These are phyloP conservation scores for Gambelia wislizenii DNA, from an alignment of 2,797 vertebrate species.

Conservation along the genomic window DNA sequence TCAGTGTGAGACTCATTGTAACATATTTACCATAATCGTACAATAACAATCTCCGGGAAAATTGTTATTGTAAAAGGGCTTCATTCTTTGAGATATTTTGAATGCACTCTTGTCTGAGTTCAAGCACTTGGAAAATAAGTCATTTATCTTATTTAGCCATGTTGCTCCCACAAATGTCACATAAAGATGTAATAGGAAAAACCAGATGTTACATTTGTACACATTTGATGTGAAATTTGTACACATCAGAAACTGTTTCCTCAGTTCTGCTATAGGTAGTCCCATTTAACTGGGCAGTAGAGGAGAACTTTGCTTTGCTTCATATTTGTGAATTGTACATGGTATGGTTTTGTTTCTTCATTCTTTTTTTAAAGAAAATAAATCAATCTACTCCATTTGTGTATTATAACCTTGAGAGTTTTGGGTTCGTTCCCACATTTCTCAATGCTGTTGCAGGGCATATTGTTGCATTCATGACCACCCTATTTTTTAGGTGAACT, in stretches of 20 bases:
- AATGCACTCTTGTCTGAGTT: conserved; percentile 60
- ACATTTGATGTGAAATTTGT: conserved; percentile 43
- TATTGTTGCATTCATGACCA: background rate
- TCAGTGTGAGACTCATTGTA: conserved; percentile 8
- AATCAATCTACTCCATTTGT: background rate
- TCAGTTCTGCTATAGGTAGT: background rate
- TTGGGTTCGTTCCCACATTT: background rate
- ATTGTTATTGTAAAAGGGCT: too few species aligned
- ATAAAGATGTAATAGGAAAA: conserved; percentile 27
- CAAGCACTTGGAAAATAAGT: conserved; percentile 53
- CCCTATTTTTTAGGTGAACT: background rate
- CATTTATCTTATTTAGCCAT: conserved; percentile 58
- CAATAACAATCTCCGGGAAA: conserved; percentile 46
- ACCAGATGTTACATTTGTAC: conserved; percentile 39
- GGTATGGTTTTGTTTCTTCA: too few species aligned
- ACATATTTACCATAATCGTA: conserved; percentile 51
- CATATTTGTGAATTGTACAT: background rate
- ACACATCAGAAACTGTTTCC: conserved; percentile 34
- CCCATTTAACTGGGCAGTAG: background rate
- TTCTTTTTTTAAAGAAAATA: too few species aligned
- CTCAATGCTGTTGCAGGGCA: background rate
- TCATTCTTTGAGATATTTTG: conserved; percentile 50
- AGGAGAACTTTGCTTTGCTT: background rate
- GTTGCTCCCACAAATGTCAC: conserved; percentile 44
- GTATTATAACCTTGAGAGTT: background rate